Evolutionary conservation across 2,797 vertebrate genomes (phyloP).

Genomic region (Lepidocolaptes lacrymiger): DNA sequence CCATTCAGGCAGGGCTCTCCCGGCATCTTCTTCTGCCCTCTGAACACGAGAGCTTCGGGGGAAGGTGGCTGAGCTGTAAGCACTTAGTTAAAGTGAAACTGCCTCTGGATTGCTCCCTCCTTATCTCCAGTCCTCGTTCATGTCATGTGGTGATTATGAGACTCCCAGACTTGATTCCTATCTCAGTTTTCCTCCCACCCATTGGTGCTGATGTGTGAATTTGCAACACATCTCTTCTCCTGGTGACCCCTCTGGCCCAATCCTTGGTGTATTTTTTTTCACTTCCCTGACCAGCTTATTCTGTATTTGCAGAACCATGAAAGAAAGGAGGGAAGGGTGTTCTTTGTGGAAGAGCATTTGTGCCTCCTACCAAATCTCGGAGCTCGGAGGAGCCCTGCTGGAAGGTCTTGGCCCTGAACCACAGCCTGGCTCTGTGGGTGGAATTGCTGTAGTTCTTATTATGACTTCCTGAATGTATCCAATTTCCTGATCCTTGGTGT

Average conservation of each 20-base stretch:
- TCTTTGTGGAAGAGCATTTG: background rate
- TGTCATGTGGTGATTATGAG: background rate
- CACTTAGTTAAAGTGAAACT: constrained; percentile 22
- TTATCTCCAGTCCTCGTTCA: constrained; percentile 31
- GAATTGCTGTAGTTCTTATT: background rate
- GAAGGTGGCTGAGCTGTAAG: background rate
- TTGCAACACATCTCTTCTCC: background rate
- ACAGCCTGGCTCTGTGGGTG: background rate
- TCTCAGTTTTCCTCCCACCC: background rate
- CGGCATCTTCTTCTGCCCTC: background rate
- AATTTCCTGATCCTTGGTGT: background rate
- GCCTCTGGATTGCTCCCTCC: constrained; percentile 20
- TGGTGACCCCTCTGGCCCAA: background rate
- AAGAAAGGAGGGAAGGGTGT: background rate
- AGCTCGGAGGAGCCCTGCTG: background rate
- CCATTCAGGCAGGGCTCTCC: background rate
- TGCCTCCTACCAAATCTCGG: background rate
- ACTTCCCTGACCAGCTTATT: background rate
- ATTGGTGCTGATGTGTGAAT: background rate
- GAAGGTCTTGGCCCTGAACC: background rate
- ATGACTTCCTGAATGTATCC: background rate
- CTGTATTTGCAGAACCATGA: background rate
- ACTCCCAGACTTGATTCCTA: constrained; percentile 25
- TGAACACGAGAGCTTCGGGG: background rate
- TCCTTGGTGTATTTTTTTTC: background rate